A percentile compares a stretch with the other conserved stretches of the same genome.
These are phyloP conservation scores for Peromyscus attwateri DNA, from an alignment of 2,797 vertebrate species.

Conservation along the genomic window DNA sequence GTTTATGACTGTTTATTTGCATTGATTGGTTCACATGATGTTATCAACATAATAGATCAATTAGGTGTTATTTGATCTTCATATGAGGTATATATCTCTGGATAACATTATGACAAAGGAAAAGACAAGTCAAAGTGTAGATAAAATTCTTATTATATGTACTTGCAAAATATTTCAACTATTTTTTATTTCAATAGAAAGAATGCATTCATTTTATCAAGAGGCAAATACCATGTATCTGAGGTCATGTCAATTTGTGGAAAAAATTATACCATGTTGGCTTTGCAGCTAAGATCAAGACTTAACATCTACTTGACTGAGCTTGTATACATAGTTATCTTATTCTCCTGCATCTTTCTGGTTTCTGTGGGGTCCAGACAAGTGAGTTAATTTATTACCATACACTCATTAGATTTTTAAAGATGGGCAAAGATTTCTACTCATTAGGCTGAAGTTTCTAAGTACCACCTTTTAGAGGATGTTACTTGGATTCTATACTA, in stretches of 20 bases:
- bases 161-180: background rate
- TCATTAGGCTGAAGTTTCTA: background rate
- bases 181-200: constrained; percentile 19
- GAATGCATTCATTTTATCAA: background rate
- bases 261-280: background rate
- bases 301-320: background rate
- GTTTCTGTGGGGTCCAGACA: background rate
- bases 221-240: background rate
- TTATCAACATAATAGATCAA: background rate
- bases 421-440: background rate
- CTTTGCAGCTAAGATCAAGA: background rate
- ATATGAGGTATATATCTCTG: background rate
- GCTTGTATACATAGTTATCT: background rate
- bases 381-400: background rate
- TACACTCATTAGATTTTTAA: background rate
- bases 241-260: background rate
- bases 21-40: background rate
- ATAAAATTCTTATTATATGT: constrained; percentile 1
- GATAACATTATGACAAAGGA: constrained; percentile 36
- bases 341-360: background rate
- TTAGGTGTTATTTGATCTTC: background rate
- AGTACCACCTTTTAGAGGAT: background rate
- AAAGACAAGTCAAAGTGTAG: background rate
- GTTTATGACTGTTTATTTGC: background rate
- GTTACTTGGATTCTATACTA: background rate